phyloP scores from a whole-genome alignment of 2,113 vertebrate genomes.

The Oncorhynchus kisutch region DNA sequence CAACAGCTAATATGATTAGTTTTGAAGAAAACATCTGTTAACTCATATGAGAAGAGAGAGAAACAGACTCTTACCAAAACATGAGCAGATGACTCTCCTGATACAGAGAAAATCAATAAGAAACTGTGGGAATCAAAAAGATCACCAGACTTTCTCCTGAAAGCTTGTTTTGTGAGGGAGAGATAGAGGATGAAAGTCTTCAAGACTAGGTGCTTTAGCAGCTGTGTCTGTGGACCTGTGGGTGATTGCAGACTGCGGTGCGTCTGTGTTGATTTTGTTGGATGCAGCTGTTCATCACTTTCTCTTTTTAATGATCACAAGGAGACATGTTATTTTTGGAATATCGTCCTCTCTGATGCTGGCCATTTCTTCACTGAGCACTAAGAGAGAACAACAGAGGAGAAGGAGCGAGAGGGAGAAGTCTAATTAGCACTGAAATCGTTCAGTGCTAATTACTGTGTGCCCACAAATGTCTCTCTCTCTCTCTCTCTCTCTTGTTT shows the following conservation, averaged over 20 bases:
- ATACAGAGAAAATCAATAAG: neutral
- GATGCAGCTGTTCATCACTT: constrained; percentile 61
- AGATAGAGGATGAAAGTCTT: constrained; percentile 20
- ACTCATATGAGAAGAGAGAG: no score
- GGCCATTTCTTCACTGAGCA: neutral
- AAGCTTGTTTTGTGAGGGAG: neutral
- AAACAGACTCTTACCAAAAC: no score
- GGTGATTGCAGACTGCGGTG: constrained; percentile 52
- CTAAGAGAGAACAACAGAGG: neutral
- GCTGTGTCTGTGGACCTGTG: constrained; percentile 56
- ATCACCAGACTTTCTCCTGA: neutral
- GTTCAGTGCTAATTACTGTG: constrained; percentile 43
- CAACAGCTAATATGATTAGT: neutral
- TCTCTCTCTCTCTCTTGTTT: neutral
- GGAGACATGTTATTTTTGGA: constrained; percentile 47
- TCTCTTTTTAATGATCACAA: constrained; percentile 61
- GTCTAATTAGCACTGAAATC: constrained; percentile 45
- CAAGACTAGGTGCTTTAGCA: constrained; percentile 59
- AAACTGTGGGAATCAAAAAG: neutral
- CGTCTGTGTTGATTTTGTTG: constrained; percentile 62
- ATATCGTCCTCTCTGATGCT: constrained; percentile 20
- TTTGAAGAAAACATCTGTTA: neutral
- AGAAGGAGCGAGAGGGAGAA: neutral
- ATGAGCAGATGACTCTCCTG: no score
- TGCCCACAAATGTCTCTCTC: constrained; percentile 15